Conservation (phyloP, 1,140 invertebrate species). For the Drosophila hydei region DNA sequence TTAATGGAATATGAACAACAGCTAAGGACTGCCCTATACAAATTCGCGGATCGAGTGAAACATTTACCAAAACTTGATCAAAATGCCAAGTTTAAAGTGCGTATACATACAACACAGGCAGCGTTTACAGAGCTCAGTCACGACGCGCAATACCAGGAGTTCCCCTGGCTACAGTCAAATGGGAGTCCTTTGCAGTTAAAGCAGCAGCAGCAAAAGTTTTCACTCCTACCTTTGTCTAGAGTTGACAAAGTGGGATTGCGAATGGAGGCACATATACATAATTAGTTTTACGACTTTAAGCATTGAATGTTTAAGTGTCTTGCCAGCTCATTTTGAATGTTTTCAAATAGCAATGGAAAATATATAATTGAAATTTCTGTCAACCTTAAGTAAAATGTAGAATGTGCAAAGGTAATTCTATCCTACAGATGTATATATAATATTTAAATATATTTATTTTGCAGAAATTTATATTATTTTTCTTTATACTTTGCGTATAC, state of each 20-base stretch:
- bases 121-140: constrained; percentile 62
- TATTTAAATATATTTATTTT: too few species aligned
- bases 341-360: too few species aligned
- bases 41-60: constrained; percentile 63
- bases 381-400: too few species aligned
- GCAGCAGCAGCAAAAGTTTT: neutral
- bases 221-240: constrained; percentile 53
- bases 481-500: too few species aligned
- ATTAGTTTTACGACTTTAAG: constrained; percentile 21
- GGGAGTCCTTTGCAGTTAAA: neutral
- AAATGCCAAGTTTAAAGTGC: constrained; percentile 65
- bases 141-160: constrained; percentile 72
- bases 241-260: constrained; percentile 58
- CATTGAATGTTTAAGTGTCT: constrained; percentile 31
- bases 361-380: too few species aligned
- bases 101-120: constrained; percentile 70
- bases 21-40: constrained; percentile 61
- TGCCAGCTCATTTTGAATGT: too few species aligned
- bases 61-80: constrained; percentile 50
- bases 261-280: constrained; percentile 53
- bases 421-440: too few species aligned
- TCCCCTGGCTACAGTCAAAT: constrained; percentile 67
- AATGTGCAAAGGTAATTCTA: too few species aligned
- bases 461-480: too few species aligned
- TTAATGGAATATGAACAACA: constrained; percentile 72